Conservation (phyloP, 2,888 invertebrate species). For the Dryadula phaetusa region DNA sequence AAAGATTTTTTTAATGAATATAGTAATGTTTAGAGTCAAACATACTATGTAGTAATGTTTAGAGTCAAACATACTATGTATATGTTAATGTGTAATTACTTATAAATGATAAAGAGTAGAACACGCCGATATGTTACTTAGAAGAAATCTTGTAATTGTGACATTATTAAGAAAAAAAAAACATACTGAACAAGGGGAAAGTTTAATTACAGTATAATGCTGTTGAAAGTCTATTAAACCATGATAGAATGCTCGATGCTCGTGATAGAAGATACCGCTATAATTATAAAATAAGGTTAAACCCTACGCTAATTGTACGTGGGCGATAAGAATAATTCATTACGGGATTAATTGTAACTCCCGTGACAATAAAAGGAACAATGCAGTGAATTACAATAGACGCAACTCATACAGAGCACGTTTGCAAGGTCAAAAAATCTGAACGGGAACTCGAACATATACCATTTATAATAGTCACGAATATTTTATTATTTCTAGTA, state of each 20-base stretch:
- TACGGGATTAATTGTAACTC: slow-evolving; percentile 61
- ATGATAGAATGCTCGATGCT: not conserved
- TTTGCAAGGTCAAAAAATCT: slow-evolving; percentile 59
- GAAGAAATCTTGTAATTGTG: slow-evolving; percentile 3
- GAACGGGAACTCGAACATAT: slow-evolving; percentile 39
- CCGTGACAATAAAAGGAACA: slow-evolving; percentile 59
- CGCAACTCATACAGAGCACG: slow-evolving; percentile 46
- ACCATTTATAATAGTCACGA: slow-evolving; percentile 52
- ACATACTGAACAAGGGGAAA: slow-evolving; percentile 14
- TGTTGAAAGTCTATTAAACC: slow-evolving; percentile 9
- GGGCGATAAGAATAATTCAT: slow-evolving; percentile 61
- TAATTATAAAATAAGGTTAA: slow-evolving; percentile 47
- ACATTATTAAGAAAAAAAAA: slow-evolving; percentile 9
- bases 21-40: not conserved
- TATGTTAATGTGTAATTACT: not conserved
- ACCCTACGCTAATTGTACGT: slow-evolving; percentile 57
- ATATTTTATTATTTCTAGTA: slow-evolving; percentile 47
- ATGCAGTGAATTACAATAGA: slow-evolving; percentile 50
- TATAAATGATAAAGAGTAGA: not conserved
- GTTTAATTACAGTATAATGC: slow-evolving; percentile 1
- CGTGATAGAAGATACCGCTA: slow-evolving; percentile 32
- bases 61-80: not conserved
- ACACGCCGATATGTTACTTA: not conserved
- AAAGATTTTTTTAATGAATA: too few species aligned
- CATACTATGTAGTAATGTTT: not conserved